Evolutionary conservation across 2,888 invertebrate genomes (phyloP).

Genomic region (Aporophyla lueneburgensis): DNA sequence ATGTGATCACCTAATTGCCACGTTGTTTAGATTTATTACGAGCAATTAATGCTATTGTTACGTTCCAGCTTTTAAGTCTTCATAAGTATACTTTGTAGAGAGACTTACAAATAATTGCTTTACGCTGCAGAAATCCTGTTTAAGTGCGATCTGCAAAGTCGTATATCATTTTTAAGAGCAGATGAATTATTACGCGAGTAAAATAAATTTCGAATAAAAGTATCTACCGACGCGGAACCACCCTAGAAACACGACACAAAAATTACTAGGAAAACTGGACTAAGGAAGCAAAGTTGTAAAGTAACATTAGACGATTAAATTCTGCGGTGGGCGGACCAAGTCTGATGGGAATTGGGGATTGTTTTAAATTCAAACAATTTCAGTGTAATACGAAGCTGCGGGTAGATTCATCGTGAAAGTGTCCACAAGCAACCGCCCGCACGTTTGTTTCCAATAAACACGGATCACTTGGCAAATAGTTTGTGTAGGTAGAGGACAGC

Average conservation of each 20-base stretch:
- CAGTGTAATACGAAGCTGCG: constrained; percentile 33
- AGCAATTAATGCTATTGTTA: background rate
- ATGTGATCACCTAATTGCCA: background rate
- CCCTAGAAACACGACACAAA: constrained; percentile 11
- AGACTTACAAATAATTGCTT: constrained; percentile 44
- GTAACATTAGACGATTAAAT: constrained; percentile 48
- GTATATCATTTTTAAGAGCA: constrained; percentile 56
- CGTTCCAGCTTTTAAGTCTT: background rate
- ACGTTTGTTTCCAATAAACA: constrained; percentile 64
- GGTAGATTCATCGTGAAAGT: constrained; percentile 37
- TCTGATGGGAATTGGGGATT: constrained; percentile 38
- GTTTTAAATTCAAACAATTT: constrained; percentile 57
- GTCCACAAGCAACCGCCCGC: constrained; percentile 33
- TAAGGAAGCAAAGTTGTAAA: constrained; percentile 33
- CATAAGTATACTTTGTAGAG: constrained; percentile 3
- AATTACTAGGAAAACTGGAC: constrained; percentile 28
- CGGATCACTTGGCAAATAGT: constrained; percentile 66
- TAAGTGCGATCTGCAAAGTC: constrained; percentile 46
- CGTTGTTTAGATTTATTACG: background rate
- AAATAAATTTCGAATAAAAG: constrained; percentile 28
- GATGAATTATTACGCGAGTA: constrained; percentile 53
- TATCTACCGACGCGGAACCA: constrained; percentile 6
- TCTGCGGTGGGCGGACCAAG: constrained; percentile 37
- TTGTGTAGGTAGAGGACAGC: constrained; percentile 52
- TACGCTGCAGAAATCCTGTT: constrained; percentile 44